Evolutionary conservation across 2,113 vertebrate species (phyloP).

Genomic region (Crypturellus undulatus): DNA sequence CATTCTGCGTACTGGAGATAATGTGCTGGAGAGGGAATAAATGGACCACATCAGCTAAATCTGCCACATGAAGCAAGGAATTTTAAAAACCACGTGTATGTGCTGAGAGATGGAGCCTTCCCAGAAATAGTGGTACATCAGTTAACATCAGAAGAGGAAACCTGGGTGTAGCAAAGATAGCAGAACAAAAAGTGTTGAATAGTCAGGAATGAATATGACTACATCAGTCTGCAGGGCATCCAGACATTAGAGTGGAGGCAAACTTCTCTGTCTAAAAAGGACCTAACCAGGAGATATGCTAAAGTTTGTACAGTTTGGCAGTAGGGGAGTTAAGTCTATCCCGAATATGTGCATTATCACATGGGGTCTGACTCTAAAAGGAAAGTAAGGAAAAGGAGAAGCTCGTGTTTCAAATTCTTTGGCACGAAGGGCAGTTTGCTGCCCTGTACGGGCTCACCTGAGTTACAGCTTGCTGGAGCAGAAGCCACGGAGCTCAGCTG

Average conservation of each 20-base stretch:
- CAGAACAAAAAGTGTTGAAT: neutral
- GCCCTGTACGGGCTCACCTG: neutral
- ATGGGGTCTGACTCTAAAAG: neutral
- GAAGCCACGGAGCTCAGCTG: neutral
- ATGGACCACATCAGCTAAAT: conserved; percentile 48
- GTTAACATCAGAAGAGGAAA: neutral
- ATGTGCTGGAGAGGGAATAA: conserved; percentile 52
- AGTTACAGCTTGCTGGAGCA: neutral
- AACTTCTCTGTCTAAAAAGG: neutral
- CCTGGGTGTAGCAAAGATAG: neutral
- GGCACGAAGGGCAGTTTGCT: neutral
- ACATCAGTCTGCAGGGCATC: neutral
- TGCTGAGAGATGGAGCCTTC: conserved; percentile 7
- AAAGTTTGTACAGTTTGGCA: conserved; percentile 10
- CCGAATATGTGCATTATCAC: conserved; percentile 19
- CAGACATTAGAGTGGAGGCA: neutral
- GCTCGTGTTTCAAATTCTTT: neutral
- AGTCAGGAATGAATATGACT: conserved; percentile 7
- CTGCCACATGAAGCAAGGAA: conserved; percentile 26
- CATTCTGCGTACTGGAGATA: conserved; percentile 55
- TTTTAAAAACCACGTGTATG: conserved; percentile 24
- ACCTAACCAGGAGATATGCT: neutral
- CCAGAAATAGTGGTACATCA: neutral
- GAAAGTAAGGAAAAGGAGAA: neutral
- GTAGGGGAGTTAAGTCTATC: neutral